Percentiles rank a stretch among this genome's conserved stretches.
Conservation (phyloP, 2,113 vertebrate genomes). For the Himantopus leucocephalus region DNA sequence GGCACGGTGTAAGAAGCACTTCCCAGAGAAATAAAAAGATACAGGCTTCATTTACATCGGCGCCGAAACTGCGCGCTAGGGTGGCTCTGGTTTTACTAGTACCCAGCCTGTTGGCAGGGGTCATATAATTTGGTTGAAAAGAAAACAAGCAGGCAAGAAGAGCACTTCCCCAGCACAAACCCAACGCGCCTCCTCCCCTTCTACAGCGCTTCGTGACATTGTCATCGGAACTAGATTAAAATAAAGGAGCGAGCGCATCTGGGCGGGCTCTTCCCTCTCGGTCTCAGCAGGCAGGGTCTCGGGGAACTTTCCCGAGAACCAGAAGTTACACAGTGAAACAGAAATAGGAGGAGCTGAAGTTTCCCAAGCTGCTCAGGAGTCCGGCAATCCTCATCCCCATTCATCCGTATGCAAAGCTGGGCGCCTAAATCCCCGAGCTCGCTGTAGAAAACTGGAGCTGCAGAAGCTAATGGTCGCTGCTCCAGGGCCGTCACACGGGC, state of each 20-base stretch:
- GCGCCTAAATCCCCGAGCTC: accelerated
- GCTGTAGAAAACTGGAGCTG: neutral
- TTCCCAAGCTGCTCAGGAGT: neutral
- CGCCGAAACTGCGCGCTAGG: accelerated
- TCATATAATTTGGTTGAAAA: accelerated
- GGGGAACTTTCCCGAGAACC: neutral
- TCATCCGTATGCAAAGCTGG: neutral
- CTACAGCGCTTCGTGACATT: accelerated
- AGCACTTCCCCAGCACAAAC: neutral
- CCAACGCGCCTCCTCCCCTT: neutral
- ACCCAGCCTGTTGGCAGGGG: neutral
- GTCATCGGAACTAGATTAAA: neutral
- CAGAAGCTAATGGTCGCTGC: accelerated
- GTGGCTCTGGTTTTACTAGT: neutral
- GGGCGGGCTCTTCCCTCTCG: neutral
- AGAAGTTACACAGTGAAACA: neutral
- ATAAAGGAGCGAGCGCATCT: accelerated
- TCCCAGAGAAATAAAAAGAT: neutral
- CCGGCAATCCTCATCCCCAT: neutral
- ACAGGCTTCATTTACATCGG: neutral
- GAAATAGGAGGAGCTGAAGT: neutral
- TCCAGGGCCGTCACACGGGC: neutral
- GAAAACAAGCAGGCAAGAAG: neutral
- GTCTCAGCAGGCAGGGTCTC: neutral
- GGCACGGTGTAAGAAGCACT: neutral